Evolutionary conservation across 2,888 invertebrate species (phyloP).

Genomic region (Apamea crenata): DNA sequence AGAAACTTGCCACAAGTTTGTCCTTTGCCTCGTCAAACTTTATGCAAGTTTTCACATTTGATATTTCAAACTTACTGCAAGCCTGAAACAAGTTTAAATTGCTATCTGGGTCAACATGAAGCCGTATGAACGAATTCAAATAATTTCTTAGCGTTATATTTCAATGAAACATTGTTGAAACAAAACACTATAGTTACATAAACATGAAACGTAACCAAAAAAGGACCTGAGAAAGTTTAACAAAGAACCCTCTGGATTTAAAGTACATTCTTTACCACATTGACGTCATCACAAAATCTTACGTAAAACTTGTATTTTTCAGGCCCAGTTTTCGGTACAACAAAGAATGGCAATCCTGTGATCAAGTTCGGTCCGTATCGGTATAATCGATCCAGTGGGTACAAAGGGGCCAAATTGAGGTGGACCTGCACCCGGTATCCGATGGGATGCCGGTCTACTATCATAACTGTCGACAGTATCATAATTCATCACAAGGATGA

Average conservation of each 20-base stretch:
- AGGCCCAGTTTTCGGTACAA: constrained; percentile 50
- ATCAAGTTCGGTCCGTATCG: constrained; percentile 46
- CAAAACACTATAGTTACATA: too few relatives aligned
- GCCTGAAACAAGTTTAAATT: too few relatives aligned
- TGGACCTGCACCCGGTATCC: constrained; percentile 63
- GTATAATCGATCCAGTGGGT: constrained; percentile 42
- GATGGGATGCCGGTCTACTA: constrained; percentile 49
- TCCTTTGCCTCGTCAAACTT: too few relatives aligned
- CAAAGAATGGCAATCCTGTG: constrained; percentile 50
- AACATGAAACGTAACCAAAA: background rate
- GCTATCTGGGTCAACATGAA: too few relatives aligned
- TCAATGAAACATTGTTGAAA: too few relatives aligned
- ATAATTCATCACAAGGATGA: constrained; percentile 24
- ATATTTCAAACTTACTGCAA: too few relatives aligned
- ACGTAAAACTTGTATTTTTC: constrained; percentile 28
- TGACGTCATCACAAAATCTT: background rate
- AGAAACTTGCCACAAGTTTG: too few relatives aligned
- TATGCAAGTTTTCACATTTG: too few relatives aligned
- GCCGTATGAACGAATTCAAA: too few relatives aligned
- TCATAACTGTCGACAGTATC: constrained; percentile 47
- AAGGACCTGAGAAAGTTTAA: background rate
- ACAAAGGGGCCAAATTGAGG: constrained; percentile 58
- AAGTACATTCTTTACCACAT: background rate
- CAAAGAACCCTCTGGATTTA: background rate
- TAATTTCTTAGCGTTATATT: background rate